Conservation (phyloP, 2,113 vertebrate genomes). For the Paradoxurus hermaphroditus region DNA sequence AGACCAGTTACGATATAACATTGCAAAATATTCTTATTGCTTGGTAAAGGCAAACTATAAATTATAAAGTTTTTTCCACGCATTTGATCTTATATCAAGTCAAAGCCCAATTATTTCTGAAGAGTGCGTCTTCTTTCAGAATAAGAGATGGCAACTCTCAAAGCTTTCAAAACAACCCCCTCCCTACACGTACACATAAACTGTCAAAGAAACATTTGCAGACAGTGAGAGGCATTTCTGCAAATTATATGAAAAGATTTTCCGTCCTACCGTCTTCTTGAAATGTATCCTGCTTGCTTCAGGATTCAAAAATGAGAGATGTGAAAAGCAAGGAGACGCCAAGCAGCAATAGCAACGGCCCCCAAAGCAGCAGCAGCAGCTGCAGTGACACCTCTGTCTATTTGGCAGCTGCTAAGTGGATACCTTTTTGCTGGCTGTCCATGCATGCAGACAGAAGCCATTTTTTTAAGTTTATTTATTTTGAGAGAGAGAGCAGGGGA, state of each 20-base stretch:
- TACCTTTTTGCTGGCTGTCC: background rate
- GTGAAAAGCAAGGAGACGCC: background rate
- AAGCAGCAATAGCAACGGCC: background rate
- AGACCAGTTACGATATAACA: background rate
- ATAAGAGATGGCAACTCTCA: background rate
- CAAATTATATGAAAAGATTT: background rate
- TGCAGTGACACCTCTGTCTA: slow-evolving; percentile 21
- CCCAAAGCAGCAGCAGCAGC: background rate
- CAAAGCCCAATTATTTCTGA: background rate
- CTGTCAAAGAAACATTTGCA: background rate
- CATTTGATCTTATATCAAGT: background rate
- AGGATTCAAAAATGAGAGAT: slow-evolving; percentile 52
- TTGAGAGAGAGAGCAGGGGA: no score
- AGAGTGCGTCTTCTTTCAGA: background rate
- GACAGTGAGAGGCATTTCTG: rapidly evolving
- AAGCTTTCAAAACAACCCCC: background rate
- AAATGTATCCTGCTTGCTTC: slow-evolving; percentile 37
- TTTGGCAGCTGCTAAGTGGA: slow-evolving; percentile 77
- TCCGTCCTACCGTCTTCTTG: background rate
- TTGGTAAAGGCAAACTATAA: background rate
- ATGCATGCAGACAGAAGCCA: background rate
- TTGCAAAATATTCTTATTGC: background rate
- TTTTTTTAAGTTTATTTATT: background rate
- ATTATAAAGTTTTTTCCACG: background rate
- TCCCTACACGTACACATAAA: background rate